phyloP scores from a whole-genome alignment of 2,888 invertebrate species.

The Xestia sexstrigata region DNA sequence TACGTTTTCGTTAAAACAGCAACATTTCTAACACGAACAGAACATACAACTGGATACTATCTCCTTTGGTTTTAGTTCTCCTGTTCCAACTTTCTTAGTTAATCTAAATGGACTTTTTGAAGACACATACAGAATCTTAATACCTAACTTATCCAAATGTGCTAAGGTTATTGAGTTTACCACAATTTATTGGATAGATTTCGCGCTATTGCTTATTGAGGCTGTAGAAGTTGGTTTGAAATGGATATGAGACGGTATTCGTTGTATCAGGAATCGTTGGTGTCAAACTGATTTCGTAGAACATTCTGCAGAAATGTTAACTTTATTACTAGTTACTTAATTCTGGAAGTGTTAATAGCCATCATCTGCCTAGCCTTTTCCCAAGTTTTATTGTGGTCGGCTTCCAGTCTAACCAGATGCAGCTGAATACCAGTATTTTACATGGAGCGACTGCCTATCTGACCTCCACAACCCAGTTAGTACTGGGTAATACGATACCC shows the following conservation, averaged over 20 bases:
- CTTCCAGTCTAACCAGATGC: too few species aligned
- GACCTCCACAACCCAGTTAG: too few species aligned
- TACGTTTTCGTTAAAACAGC: background rate
- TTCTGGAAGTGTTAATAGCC: background rate
- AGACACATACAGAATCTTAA: conserved; percentile 42
- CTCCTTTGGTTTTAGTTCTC: background rate
- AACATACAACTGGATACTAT: background rate
- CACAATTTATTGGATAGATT: conserved; percentile 56
- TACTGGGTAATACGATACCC: too few species aligned
- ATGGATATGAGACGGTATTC: conserved; percentile 39
- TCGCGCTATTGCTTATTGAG: conserved; percentile 42
- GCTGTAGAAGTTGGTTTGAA: conserved; percentile 24
- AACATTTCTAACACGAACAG: background rate
- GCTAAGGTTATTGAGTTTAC: conserved; percentile 47
- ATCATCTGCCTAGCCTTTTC: too few species aligned
- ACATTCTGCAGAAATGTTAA: background rate
- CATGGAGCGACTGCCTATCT: too few species aligned
- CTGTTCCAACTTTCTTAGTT: conserved; percentile 23
- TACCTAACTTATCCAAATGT: conserved; percentile 49
- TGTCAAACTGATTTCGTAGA: conserved; percentile 38
- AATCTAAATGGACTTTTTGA: conserved; percentile 45
- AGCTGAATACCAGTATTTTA: too few species aligned
- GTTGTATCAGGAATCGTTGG: conserved; percentile 28
- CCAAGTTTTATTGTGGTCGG: too few species aligned
- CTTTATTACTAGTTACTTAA: background rate